Base-by-base conservation (phyloP, 2,797 vertebrate genomes). In the Spinibarbus caldwelli region DNA sequence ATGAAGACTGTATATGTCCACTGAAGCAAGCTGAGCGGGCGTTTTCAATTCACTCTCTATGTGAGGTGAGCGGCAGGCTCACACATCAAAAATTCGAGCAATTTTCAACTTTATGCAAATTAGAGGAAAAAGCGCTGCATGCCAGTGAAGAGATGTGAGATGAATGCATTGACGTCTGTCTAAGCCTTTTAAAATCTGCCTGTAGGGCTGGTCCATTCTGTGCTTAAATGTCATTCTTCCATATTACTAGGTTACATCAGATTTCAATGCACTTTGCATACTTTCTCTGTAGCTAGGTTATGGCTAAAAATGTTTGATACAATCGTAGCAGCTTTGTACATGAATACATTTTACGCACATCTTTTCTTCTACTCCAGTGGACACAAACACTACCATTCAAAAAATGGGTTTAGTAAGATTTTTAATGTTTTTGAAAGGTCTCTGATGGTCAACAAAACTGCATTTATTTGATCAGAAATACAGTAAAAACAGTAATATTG, bases 61-160 rank as follows among this genome's bases (percentile, higher is more conserved):
- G 9, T 57, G 38, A 43, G 14, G 36, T 43, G 36, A 78, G 26
- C 14, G 2, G 49, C 34, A 78, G 76, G 14, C 36, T 45, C 10
- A 19, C n/a, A 78, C 38, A 14, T 64, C 57, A 79, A 29, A 62
- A 78, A 79, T 41, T 66, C 10, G 1, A 45, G 17, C 17, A 47
- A 21, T 64, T 19, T 62, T 66, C 59, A 31, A 21, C 59, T 45
- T 15, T 66, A 79, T 79, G 59, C 59, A 64, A 64, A 66, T 79
- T 1, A 45, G 2, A 31, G 26, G 41, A 8, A 47, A 23, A 79
- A 64, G 41, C 38, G 1, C 9, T 23, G 36, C 1, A 41, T 12
- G 57, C 17, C 19, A 34, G 41, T 29, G 26, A 45, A 47, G 19
- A 31, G 59, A 79, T 31, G 10, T 47, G 57, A 64, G 41, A 45